Base-by-base conservation (phyloP, 2,888 invertebrate species). In the Phrixothrix hirtus region DNA sequence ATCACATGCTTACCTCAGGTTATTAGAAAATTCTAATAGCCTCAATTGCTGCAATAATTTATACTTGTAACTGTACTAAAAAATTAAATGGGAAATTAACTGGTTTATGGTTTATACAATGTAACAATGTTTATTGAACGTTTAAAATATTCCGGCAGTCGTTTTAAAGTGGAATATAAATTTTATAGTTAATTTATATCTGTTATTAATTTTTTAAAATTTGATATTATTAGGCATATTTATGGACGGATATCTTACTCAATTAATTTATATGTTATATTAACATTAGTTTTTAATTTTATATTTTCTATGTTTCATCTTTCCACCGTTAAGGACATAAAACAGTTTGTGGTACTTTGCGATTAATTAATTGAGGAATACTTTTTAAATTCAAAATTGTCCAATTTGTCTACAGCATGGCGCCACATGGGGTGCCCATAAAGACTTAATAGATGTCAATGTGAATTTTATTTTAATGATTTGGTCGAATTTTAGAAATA, bases 371-470 rank as follows among this genome's bases (percentile, higher is more conserved):
- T 31, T 25, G 14, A 1, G 31, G 12, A 14, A 17, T 16, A 42
- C 30, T 10, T 42, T 26, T 29, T n/a, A 38, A 27, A 43, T 32
- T 14, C 21, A 10, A 27, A 15, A 43, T 34, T 43, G 32, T 26
- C 34, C 21, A 43, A 43, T 43, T 34, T 43, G 43, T 43, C 34
- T 34, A 34, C 43, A 43, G 25, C 35, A 35, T 16, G 21, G 17
- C 34, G 25, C 27, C 13, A 16, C 34, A 25, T 35, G 44, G n/a
- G 27, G 35, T 14, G 15, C 39, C 38, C 6, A 31, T 31, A 12
- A 11, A 12, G 12, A 27, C 14, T 26, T 26, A 38, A 38, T 10
- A 11, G 25, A 27, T 11, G 12, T 38, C 26, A 13, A 38, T 38
- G 38, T 21, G 6, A 38, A 14, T 25, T 38, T 25, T 21, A 21